Evolutionary conservation across 1,140 invertebrate species (phyloP), one percentile per base, ranked within the genome.

Genomic region (Trichoplusia ni): DNA sequence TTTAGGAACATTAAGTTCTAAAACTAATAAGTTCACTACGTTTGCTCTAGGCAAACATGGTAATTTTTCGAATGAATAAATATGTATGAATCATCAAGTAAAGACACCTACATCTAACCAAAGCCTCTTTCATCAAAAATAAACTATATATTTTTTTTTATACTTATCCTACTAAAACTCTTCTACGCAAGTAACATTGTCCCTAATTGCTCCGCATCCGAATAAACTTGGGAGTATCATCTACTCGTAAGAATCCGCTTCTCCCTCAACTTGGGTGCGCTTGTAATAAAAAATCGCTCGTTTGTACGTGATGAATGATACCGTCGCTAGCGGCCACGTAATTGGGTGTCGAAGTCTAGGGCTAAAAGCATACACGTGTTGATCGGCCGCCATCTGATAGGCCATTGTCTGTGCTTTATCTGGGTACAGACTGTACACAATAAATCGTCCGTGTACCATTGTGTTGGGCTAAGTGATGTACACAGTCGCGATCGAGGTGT

Each of bases 301-400:
- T 82, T 86, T 79, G 78, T 73, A 61, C 73, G 79, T 89, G 84
- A 87, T 85, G 82, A 84, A 87, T 83, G 83, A 85, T 73, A 63
- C 59, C 40, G 63, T 62, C 67, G 74, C 75, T 74, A 67, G 76
- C 65, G 46, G 53, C 66, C 70, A 73, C 75, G 82, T 87, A 90
- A 90, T 89, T 90, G 83, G 82, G 79, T 86, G 82, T 87, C 82
- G 79, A 86, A 84, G 85, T 76, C 77, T 81, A 69, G 65, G 67
- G 79, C 82, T 89, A 88, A 90, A 90, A 90, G 87, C 87, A 88
- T 86, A 88, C 84, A 87, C 85, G 79, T 90, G 87, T 90, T 71
- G 78, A 82, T 79, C 81, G 72, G 40, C 71, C 67, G 71, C 77
- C 72, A 82, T 86, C 83, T 77, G 83, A 85, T 84, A 82, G 75